A percentile compares a stretch with the other conserved stretches of the same genome.
phyloP scores from a whole-genome alignment of 2,113 vertebrate genomes.

The Haliaeetus leucogaster region DNA sequence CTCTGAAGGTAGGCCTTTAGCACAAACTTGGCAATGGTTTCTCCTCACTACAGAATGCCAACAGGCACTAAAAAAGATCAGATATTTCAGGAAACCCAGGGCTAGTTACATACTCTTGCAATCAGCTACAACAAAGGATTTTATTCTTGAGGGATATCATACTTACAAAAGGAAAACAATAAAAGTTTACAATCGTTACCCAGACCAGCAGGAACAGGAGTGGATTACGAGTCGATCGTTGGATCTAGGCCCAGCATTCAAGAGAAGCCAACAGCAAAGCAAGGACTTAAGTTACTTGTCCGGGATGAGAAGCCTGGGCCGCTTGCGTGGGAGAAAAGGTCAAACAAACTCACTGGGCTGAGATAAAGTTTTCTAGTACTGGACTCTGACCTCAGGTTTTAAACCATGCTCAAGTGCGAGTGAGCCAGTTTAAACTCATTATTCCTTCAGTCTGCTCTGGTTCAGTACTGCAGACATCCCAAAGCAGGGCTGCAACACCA shows the following conservation, averaged over 20 bases:
- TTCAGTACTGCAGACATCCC: neutral
- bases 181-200: neutral
- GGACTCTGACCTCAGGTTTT: neutral
- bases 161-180: neutral
- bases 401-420: neutral
- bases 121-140: neutral
- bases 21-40: neutral
- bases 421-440: neutral
- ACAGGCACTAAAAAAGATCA: neutral
- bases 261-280: neutral
- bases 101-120: neutral
- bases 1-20: neutral
- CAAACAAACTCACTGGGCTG: neutral
- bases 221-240: neutral
- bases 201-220: conserved; percentile 8
- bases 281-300: neutral
- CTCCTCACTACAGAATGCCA: neutral
- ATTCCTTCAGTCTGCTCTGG: neutral
- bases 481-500: neutral
- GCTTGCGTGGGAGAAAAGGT: neutral
- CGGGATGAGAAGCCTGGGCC: neutral
- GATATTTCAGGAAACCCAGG: neutral
- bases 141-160: neutral
- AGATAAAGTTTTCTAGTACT: neutral
- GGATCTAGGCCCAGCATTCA: conserved; percentile 34